phyloP scores from a whole-genome alignment of 2,113 vertebrate species.

The Mus spicilegus region DNA sequence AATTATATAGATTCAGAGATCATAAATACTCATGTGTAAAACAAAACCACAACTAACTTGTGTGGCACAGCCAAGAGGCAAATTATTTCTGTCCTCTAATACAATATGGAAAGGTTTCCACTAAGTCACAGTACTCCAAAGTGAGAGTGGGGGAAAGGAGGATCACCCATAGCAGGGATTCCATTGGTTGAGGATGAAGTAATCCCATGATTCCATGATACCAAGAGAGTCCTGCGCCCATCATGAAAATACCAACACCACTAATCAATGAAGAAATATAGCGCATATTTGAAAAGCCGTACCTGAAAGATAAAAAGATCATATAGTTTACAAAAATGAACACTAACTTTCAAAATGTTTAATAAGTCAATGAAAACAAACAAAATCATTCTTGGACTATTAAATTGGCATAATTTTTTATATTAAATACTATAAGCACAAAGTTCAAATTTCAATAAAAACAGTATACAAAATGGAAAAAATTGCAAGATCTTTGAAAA shows the following conservation, averaged over 20 bases:
- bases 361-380: conserved; percentile 22
- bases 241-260: conserved; percentile 99
- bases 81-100: conserved; percentile 2
- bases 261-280: conserved; percentile 99
- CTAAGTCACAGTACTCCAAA: conserved; percentile 15
- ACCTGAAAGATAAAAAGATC: conserved; percentile 86
- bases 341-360: conserved; percentile 36
- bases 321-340: conserved; percentile 45
- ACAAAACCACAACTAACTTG: background rate
- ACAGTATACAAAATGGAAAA: conserved; percentile 22
- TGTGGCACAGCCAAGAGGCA: background rate
- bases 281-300: conserved; percentile 99
- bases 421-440: conserved; percentile 46
- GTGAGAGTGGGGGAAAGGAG: background rate
- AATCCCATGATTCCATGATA: conserved; percentile 98
- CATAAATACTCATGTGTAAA: conserved; percentile 9
- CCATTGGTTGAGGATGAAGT: conserved; percentile 95
- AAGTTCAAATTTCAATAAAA: conserved; percentile 63
- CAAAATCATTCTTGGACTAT: background rate
- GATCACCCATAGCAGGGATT: conserved; percentile 97
- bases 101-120: conserved; percentile 39
- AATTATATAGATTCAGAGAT: background rate
- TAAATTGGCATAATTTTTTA: background rate
- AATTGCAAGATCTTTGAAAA: background rate
- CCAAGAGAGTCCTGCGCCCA: conserved; percentile 99